Base-by-base conservation (phyloP, 2,888 invertebrate species). In the Celastrina argiolus region DNA sequence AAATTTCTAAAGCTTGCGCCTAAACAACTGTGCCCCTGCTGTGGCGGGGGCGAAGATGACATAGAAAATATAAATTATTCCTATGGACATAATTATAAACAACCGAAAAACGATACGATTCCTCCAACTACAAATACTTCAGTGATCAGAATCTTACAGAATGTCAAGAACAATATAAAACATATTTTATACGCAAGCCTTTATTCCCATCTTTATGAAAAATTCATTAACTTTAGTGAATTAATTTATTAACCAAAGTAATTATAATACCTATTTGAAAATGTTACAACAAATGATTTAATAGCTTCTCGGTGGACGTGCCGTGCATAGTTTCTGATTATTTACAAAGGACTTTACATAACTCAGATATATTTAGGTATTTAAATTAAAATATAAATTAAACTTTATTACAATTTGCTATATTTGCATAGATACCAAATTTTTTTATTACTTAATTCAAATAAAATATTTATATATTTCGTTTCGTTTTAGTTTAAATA, bases 1-100 rank as follows among this genome's bases (percentile, higher is more conserved):
- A 31, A 42, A 6, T 45, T 64, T 31, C 22, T 45, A 14, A 45
- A 18, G 31, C 16, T 45, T 34, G 8, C 22, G 31, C 84, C 85
- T 10, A 82, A 69, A 68, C 31, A 81, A 0, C 26, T 82, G 0
- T 89, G 88, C 63, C 87, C 88, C 1, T 88, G 88, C 71, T 87
- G 87, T 68, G 77, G 78, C 18, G 82, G 83, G 3, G 81, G 80
- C 6, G 78, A 77, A 1, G 80, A 79, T 66, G 42, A 42, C 70
- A 68, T 7, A 65, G 74, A 22, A 76, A 80, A 68, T 68, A 67
- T 68, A 36, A 65, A 12, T 45, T 5, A 45, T 64, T 45, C 6
- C 31, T 42, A 34, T 3, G 26, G 45, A 64, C 12, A 28, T 18
- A 10, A 10, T 8, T 8, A 26, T 16, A 31, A 31, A 4, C 7